These are phyloP conservation scores for Patella ulyssiponensis DNA, from an alignment of 2,888 invertebrate species.

Conservation along the genomic window DNA sequence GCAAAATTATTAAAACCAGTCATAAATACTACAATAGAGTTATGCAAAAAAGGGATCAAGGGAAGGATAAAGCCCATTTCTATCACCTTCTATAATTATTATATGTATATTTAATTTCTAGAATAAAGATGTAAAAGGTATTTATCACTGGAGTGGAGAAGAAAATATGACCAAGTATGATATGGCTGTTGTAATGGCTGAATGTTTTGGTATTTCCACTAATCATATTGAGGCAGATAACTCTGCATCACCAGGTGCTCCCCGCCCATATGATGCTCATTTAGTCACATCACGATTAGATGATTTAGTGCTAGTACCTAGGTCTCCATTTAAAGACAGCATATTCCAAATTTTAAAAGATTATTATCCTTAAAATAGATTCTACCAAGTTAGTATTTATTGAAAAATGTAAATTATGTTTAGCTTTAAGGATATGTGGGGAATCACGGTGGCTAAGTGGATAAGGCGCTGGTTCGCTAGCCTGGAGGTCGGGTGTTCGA, in stretches of 20 bases:
- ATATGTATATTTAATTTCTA: constrained; percentile 40
- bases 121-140: constrained; percentile 67
- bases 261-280: constrained; percentile 73
- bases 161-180: constrained; percentile 75
- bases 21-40: not conserved
- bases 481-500: too few species aligned
- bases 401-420: too few species aligned
- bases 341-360: constrained; percentile 56
- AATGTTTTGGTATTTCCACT: constrained; percentile 68
- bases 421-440: too few species aligned
- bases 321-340: constrained; percentile 70
- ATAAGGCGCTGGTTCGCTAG: too few species aligned
- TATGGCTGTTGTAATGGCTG: constrained; percentile 74
- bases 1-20: not conserved
- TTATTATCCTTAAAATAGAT: constrained; percentile 22
- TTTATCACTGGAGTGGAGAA: constrained; percentile 75
- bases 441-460: too few species aligned
- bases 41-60: constrained; percentile 28
- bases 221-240: constrained; percentile 70
- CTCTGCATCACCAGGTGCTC: constrained; percentile 60
- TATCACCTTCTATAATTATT: not conserved
- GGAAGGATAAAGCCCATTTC: not conserved
- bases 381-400: too few species aligned
- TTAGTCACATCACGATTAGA: constrained; percentile 67
- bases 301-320: constrained; percentile 65